Percentiles rank a stretch among this genome's conserved stretches.
phyloP scores from a whole-genome alignment of 2,888 invertebrate species.

The Volucella inanis region DNA sequence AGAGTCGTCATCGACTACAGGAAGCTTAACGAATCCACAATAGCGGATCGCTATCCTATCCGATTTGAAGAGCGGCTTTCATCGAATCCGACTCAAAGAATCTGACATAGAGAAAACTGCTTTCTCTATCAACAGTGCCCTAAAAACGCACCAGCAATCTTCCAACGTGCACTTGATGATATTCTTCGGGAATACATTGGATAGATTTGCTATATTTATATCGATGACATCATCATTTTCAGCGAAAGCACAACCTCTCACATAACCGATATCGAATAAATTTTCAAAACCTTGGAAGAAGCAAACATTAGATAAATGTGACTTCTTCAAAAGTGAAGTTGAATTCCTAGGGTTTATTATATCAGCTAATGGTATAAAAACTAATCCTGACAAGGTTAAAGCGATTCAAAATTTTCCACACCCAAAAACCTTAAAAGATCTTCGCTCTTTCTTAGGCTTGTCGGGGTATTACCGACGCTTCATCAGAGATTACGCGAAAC shows the following conservation, averaged over 20 bases:
- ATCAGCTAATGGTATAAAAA: slow-evolving; percentile 58
- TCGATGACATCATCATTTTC: slow-evolving; percentile 59
- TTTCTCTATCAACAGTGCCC: slow-evolving; percentile 53
- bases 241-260: slow-evolving; percentile 58
- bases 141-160: slow-evolving; percentile 61
- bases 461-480: slow-evolving; percentile 42
- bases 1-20: slow-evolving; percentile 1
- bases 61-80: slow-evolving; percentile 40
- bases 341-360: too few relatives aligned
- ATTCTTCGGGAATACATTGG: slow-evolving; percentile 52
- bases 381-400: slow-evolving; percentile 49
- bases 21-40: slow-evolving; percentile 36
- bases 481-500: slow-evolving; percentile 53
- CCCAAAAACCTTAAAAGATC: slow-evolving; percentile 52
- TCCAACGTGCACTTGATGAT: slow-evolving; percentile 64
- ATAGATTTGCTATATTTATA: slow-evolving; percentile 50
- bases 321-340: slow-evolving; percentile 48
- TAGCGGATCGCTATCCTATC: slow-evolving; percentile 40
- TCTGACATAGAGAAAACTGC: slow-evolving; percentile 56
- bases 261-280: slow-evolving; percentile 27
- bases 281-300: slow-evolving; percentile 39
- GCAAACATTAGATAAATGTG: slow-evolving; percentile 62
- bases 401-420: slow-evolving; percentile 46
- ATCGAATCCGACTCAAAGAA: slow-evolving; percentile 46
- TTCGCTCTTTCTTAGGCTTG: slow-evolving; percentile 40